These are phyloP conservation scores for Clarias fuscus DNA, from an alignment of 2,797 vertebrate species.

Conservation along the genomic window DNA sequence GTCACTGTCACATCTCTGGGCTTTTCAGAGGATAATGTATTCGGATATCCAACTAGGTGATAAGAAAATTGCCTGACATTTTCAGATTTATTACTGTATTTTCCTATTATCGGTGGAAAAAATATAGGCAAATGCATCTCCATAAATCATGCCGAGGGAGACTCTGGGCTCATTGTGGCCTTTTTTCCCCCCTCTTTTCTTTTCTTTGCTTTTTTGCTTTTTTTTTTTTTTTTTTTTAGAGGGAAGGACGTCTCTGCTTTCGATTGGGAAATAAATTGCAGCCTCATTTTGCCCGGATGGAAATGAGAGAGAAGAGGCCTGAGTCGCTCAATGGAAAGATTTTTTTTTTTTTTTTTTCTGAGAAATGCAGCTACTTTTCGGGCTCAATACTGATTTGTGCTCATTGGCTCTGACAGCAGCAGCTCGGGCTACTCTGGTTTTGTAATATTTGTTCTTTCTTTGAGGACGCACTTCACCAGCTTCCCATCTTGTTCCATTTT, in stretches of 20 bases:
- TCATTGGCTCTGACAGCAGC: conserved; percentile 69
- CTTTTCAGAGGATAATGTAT: conserved; percentile 70
- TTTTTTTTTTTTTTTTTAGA: not conserved
- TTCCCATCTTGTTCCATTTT: conserved; percentile 33
- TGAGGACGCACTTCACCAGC: conserved; percentile 47
- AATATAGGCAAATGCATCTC: conserved; percentile 76
- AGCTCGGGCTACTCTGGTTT: conserved; percentile 64
- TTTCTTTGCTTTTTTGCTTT: conserved; percentile 35
- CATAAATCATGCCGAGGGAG: conserved; percentile 79
- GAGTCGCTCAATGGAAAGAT: conserved; percentile 72
- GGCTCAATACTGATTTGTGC: conserved; percentile 75
- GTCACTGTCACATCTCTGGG: conserved; percentile 43
- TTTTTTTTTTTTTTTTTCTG: conserved; percentile 55
- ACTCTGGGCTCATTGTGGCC: conserved; percentile 68
- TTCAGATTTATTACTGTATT: conserved; percentile 84
- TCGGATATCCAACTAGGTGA: conserved; percentile 80
- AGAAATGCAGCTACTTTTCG: conserved; percentile 65
- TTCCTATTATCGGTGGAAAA: conserved; percentile 78
- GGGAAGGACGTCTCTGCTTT: conserved; percentile 51
- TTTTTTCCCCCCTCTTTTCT: conserved; percentile 54
- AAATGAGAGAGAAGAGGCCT: conserved; percentile 64
- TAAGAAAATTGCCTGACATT: conserved; percentile 82
- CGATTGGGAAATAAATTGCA: conserved; percentile 80
- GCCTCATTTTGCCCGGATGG: conserved; percentile 77
- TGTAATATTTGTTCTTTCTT: conserved; percentile 66